These are phyloP conservation scores for Caenorhabditis sp. DNA, from an alignment of 2,888 invertebrate species.

Conservation along the genomic window DNA sequence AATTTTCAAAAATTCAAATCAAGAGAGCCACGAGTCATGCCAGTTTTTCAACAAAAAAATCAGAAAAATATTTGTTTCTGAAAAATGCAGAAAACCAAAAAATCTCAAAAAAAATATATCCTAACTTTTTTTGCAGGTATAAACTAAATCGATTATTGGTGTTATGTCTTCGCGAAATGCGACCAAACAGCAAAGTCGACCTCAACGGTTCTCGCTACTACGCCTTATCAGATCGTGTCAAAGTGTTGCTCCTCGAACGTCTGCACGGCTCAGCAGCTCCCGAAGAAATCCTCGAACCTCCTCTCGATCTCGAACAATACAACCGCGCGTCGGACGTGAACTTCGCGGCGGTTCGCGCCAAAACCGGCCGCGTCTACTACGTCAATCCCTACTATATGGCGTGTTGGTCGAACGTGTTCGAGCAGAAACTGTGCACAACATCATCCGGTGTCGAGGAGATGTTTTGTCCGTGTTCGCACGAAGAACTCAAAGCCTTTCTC, in stretches of 20 bases:
- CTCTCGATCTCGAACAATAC: slow-evolving; percentile 66
- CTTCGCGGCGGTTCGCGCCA: slow-evolving; percentile 67
- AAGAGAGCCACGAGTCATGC: too few species aligned
- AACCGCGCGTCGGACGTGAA: slow-evolving; percentile 65
- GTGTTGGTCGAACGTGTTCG: slow-evolving; percentile 69
- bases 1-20: too few species aligned
- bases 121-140: slow-evolving; percentile 47
- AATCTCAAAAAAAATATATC: too few species aligned
- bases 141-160: slow-evolving; percentile 68
- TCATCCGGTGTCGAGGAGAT: slow-evolving; percentile 61
- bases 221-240: slow-evolving; percentile 68
- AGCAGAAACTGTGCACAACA: slow-evolving; percentile 50
- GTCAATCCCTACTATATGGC: slow-evolving; percentile 70
- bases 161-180: slow-evolving; percentile 67
- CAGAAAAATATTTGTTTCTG: too few species aligned
- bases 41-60: too few species aligned
- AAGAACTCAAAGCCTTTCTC: slow-evolving; percentile 69
- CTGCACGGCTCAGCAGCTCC: slow-evolving; percentile 69
- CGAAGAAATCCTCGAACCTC: slow-evolving; percentile 69
- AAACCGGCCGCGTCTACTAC: slow-evolving; percentile 67
- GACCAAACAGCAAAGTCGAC: slow-evolving; percentile 67
- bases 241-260: slow-evolving; percentile 68
- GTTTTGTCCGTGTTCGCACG: slow-evolving; percentile 68
- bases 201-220: slow-evolving; percentile 68
- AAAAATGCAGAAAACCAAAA: too few species aligned